phyloP scores from a whole-genome alignment of 2,113 vertebrate genomes.

The Sinosuthora webbiana region DNA sequence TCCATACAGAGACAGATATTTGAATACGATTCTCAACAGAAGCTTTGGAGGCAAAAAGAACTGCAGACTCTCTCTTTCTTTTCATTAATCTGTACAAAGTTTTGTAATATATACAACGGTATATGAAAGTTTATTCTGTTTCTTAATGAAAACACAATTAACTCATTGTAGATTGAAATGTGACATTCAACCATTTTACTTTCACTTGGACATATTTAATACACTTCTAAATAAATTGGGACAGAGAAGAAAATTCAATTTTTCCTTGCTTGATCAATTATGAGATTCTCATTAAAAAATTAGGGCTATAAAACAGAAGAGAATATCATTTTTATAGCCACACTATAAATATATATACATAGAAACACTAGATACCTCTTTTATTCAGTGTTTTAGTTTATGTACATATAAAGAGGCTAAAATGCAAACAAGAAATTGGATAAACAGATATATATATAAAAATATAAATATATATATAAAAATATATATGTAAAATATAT shows the following conservation, averaged over 20 bases:
- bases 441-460: not conserved
- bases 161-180: not conserved
- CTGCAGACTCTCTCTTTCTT: not conserved
- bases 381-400: not conserved
- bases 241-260: not conserved
- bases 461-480: too few relatives aligned
- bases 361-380: not conserved
- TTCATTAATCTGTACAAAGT: not conserved
- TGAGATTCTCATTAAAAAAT: not conserved
- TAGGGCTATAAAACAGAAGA: not conserved
- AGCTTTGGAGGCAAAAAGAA: not conserved
- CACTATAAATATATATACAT: not conserved
- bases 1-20: not conserved
- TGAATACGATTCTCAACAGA: not conserved
- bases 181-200: not conserved
- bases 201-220: not conserved
- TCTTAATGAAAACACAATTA: not conserved
- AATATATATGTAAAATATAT: not conserved
- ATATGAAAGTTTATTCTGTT: not conserved
- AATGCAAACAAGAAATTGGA: not conserved
- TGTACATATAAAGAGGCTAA: not conserved
- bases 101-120: not conserved
- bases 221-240: not conserved
- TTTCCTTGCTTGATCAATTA: not conserved
- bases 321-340: not conserved